Evolutionary conservation across 2,888 invertebrate genomes (phyloP).

Genomic region (Folsomia manolachei): DNA sequence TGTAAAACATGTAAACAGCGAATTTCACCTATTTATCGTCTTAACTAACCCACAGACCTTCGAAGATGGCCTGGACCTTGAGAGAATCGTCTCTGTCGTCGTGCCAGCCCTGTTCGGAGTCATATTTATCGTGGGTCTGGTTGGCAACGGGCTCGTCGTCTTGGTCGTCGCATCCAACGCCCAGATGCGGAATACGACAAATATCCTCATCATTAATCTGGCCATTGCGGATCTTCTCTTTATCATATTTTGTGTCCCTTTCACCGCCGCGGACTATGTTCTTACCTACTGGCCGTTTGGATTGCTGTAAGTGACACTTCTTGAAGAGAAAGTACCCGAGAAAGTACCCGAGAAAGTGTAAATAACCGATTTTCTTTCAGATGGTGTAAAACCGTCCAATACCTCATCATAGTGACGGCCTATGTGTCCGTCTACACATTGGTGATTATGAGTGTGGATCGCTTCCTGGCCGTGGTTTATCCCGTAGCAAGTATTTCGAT

Average conservation of each 20-base stretch:
- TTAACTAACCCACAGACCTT: no score
- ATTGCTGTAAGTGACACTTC: conserved; percentile 54
- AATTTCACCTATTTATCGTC: no score
- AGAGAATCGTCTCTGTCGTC: conserved; percentile 67
- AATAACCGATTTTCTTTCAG: conserved; percentile 38
- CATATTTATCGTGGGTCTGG: conserved; percentile 77
- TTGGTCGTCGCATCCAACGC: conserved; percentile 71
- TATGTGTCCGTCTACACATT: conserved; percentile 91
- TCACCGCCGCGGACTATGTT: conserved; percentile 87
- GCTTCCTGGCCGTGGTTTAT: conserved; percentile 88
- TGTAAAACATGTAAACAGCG: no score
- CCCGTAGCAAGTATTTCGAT: conserved; percentile 83
- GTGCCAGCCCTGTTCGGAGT: conserved; percentile 81
- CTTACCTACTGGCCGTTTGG: conserved; percentile 88
- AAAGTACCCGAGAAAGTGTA: not conserved
- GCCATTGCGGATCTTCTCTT: conserved; percentile 88
- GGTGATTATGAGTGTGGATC: conserved; percentile 87
- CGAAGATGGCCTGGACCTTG: conserved; percentile 53
- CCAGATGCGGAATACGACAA: conserved; percentile 87
- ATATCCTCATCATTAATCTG: conserved; percentile 83
- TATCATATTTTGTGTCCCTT: conserved; percentile 89
- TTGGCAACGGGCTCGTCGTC: conserved; percentile 85
- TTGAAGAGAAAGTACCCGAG: conserved; percentile 18
- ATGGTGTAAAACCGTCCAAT: conserved; percentile 88
- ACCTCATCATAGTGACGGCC: conserved; percentile 86